phyloP scores from a whole-genome alignment of 2,888 invertebrate genomes.

The Sepioteuthis lessoniana region DNA sequence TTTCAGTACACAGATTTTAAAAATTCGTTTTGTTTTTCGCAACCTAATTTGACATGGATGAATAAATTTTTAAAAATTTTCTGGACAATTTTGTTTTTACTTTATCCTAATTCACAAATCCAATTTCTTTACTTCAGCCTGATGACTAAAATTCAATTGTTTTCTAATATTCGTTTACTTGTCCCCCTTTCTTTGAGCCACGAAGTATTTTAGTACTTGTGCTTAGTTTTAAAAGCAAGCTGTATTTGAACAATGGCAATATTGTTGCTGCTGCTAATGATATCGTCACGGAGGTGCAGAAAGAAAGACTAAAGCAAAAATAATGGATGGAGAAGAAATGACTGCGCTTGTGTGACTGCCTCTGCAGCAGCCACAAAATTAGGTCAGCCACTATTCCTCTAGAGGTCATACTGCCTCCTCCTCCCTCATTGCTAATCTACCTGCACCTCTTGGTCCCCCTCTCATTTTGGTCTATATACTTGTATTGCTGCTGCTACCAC shows the following conservation, averaged over 20 bases:
- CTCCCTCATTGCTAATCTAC: background rate
- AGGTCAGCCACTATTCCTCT: conserved; percentile 34
- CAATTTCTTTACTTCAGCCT: no score
- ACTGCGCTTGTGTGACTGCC: background rate
- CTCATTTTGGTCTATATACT: background rate
- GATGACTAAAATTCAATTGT: no score
- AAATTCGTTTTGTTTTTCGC: no score
- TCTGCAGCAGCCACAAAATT: conserved; percentile 37
- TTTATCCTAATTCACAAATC: no score
- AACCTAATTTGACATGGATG: no score
- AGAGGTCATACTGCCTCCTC: background rate
- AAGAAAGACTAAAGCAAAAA: background rate
- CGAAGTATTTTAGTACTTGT: no score
- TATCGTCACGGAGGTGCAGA: no score
- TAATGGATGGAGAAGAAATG: background rate
- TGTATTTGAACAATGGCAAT: conserved; percentile 21
- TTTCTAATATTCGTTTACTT: no score
- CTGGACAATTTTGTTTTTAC: no score
- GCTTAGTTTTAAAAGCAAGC: background rate
- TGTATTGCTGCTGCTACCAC: background rate
- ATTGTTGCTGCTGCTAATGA: background rate
- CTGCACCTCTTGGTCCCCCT: background rate
- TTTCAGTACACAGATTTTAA: no score
- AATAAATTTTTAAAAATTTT: no score
- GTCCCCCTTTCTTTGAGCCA: no score